Evolutionary conservation across 2,113 vertebrate genomes (phyloP), one percentile per base, ranked within the genome.

Genomic region (Tinamus guttatus): DNA sequence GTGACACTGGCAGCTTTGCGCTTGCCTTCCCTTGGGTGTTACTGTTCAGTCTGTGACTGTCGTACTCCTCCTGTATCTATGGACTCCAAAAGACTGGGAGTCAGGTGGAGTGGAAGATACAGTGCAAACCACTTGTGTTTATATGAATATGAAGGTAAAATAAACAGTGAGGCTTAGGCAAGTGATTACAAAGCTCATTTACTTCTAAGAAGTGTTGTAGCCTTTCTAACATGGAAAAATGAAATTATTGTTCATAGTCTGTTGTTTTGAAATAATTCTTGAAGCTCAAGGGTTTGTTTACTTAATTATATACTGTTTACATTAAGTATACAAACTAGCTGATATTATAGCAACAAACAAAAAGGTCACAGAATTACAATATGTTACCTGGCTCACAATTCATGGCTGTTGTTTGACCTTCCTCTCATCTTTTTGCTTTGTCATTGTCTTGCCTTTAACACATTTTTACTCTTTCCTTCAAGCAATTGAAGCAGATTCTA

Each of bases 401-500:
- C 45, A 13, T 51, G 4, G 74, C 40, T 82, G 63, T 79, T 41
- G 80, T 54, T 84, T 30, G n/a, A 58, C 65, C 24, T 21, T 70
- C 56, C 15, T 77, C 7, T 69, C 16, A 62, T 73, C 80, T 84
- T 89, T 92, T 92, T 83, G 11, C 52, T 91, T 93, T 70, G 47
- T 28, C 13, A 13, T 76, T 63, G 38, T 85, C 63, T 90, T 75
- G 22, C 51, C 67, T 88, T 65, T 38, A 64, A 60, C 17, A 43
- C 15, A 6, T 81, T 89, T 81, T 85, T 91, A 68, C n/a, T 75
- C 81, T 78, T 84, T 51, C 49, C n/a, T 73, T 86, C 58, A 52
- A 52, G 51, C 7, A 27, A 27, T 27, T 52, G 51, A 52, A 92
- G 95, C 79, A 86, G 25, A 62, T 85, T 78, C 96, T 95, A 69